Evolutionary conservation across 2,888 invertebrate genomes (phyloP).

Genomic region (Campoplex nolae): DNA sequence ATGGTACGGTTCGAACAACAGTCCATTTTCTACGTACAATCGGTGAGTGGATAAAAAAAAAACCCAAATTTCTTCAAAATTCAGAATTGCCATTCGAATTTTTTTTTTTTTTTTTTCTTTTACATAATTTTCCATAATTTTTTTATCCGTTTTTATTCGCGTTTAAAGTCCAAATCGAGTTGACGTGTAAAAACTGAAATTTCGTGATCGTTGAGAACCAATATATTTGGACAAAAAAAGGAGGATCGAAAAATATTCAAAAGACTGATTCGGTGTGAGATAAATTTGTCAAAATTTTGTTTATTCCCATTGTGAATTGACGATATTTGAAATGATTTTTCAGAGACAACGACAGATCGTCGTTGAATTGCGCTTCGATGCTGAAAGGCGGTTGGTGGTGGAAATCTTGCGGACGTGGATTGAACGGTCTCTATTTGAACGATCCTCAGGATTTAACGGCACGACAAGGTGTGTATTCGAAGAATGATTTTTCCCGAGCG

Average conservation of each 20-base stretch:
- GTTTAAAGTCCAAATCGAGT: no score
- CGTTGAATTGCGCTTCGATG: slow-evolving; percentile 96
- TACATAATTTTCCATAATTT: no score
- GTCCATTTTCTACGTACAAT: slow-evolving; percentile 97
- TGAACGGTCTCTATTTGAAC: slow-evolving; percentile 95
- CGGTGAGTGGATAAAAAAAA: slow-evolving; percentile 85
- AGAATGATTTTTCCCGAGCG: background rate
- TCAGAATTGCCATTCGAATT: no score
- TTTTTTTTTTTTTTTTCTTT: no score
- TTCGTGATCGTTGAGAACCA: no score
- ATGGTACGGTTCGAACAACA: slow-evolving; percentile 97
- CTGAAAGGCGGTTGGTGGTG: slow-evolving; percentile 98
- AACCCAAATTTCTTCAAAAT: no score
- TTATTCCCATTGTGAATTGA: background rate
- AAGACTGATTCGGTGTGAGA: no score
- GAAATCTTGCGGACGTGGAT: slow-evolving; percentile 96
- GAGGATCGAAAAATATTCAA: no score
- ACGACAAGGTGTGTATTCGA: slow-evolving; percentile 89
- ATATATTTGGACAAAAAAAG: no score
- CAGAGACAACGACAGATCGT: slow-evolving; percentile 96
- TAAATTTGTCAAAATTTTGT: background rate
- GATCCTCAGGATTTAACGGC: slow-evolving; percentile 96
- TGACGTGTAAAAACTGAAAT: no score
- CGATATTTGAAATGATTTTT: slow-evolving; percentile 63
- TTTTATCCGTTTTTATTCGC: no score